phyloP scores from a whole-genome alignment of 2,888 invertebrate species.

The Lasioglossum morio region DNA sequence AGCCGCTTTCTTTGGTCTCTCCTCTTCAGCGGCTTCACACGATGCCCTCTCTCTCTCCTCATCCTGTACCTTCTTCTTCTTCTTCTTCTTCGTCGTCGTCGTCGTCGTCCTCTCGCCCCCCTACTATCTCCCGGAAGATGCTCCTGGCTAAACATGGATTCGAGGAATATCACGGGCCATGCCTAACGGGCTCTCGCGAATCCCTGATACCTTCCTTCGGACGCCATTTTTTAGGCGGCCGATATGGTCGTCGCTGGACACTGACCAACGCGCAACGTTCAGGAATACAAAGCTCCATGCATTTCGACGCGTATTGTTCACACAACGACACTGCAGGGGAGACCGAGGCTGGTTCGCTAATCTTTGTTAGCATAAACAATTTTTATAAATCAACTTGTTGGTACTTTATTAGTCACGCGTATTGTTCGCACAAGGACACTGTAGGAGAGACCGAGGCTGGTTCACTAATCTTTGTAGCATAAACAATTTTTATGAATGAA shows the following conservation, averaged over 20 bases:
- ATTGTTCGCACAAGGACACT: background rate
- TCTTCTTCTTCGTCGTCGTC: background rate
- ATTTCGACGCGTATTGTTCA: background rate
- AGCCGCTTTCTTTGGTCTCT: slow-evolving; percentile 66
- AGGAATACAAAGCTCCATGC: background rate
- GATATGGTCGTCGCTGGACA: slow-evolving; percentile 17
- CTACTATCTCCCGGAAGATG: slow-evolving; percentile 16
- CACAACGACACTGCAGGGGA: background rate
- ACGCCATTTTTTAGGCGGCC: background rate
- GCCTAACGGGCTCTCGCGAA: slow-evolving; percentile 53
- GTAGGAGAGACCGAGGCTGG: background rate
- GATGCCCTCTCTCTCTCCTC: slow-evolving; percentile 41
- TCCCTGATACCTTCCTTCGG: slow-evolving; percentile 2
- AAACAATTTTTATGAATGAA: background rate
- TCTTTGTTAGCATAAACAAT: background rate
- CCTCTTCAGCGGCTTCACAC: slow-evolving; percentile 61
- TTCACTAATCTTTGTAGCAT: background rate
- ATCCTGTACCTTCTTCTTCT: background rate
- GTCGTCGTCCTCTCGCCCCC: background rate
- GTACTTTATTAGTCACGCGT: background rate
- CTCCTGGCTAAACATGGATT: slow-evolving; percentile 62
- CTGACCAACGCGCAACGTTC: background rate
- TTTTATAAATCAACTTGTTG: background rate
- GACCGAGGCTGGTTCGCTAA: background rate
- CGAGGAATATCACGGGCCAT: slow-evolving; percentile 61